Conservation (phyloP, 2,888 invertebrate genomes). For the Lypha dubia region DNA sequence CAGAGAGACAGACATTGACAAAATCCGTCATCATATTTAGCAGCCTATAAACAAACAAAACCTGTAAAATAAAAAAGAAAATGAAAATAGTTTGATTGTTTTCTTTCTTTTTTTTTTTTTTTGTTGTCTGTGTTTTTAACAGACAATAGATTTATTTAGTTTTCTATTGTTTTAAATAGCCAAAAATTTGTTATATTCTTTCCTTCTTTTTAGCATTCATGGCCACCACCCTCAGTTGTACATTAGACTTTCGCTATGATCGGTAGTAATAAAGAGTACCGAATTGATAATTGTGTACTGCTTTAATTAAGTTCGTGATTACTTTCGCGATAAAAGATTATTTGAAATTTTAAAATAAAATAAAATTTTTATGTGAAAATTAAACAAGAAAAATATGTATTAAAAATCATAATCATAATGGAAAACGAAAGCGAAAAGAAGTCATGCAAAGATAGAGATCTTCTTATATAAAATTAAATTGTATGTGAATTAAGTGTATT, state of each 20-base stretch:
- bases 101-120: slow-evolving; percentile 25
- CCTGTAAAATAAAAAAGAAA: neutral
- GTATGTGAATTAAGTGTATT: slow-evolving; percentile 1
- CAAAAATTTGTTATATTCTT: slow-evolving; percentile 45
- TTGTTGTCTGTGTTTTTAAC: slow-evolving; percentile 15
- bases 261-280: slow-evolving; percentile 55
- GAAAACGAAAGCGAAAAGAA: neutral
- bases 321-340: slow-evolving; percentile 25
- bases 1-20: slow-evolving; percentile 12
- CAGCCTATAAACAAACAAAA: slow-evolving; percentile 1
- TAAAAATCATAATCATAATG: slow-evolving; percentile 38
- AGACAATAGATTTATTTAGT: slow-evolving; percentile 40
- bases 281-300: neutral
- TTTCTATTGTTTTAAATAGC: slow-evolving; percentile 60
- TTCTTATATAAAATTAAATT: slow-evolving; percentile 15
- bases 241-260: slow-evolving; percentile 58
- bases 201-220: slow-evolving; percentile 37
- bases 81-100: neutral
- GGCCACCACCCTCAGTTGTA: slow-evolving; percentile 70
- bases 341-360: slow-evolving; percentile 1
- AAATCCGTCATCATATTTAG: slow-evolving; percentile 3
- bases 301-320: neutral
- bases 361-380: neutral
- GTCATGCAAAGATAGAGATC: neutral
- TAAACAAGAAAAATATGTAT: slow-evolving; percentile 38